These are phyloP conservation scores for Bombylius discolor DNA, from an alignment of 2,888 invertebrate species.

Conservation along the genomic window DNA sequence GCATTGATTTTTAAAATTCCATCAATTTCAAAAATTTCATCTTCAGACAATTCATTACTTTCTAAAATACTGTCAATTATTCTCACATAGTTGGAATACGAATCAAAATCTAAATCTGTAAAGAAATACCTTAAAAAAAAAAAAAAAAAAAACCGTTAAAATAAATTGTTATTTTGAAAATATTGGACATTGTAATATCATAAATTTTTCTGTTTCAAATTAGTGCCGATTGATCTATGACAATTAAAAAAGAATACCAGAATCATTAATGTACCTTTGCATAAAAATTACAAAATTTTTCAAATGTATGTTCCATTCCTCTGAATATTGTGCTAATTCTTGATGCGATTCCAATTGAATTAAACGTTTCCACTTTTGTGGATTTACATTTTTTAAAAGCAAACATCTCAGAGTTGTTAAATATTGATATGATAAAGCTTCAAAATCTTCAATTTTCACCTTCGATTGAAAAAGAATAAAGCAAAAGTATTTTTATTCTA, in stretches of 20 bases:
- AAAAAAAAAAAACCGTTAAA: constrained; percentile 33
- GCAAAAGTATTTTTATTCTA: no score
- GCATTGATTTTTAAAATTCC: constrained; percentile 73
- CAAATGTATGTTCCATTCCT: constrained; percentile 46
- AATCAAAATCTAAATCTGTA: no score
- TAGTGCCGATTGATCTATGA: no score
- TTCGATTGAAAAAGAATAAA: constrained; percentile 20
- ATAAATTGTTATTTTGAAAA: neutral
- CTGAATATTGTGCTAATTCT: constrained; percentile 45
- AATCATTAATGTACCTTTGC: constrained; percentile 22
- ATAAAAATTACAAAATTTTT: constrained; percentile 35
- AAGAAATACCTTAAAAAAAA: constrained; percentile 30
- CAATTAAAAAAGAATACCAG: no score
- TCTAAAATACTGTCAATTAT: constrained; percentile 51
- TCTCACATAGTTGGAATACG: no score
- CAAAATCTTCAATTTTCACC: constrained; percentile 54
- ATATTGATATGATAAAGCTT: constrained; percentile 56
- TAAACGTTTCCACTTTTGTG: constrained; percentile 49
- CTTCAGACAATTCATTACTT: constrained; percentile 47
- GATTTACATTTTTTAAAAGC: constrained; percentile 49
- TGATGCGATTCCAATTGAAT: constrained; percentile 53
- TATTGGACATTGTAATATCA: neutral
- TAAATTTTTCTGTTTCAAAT: no score
- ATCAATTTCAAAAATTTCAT: constrained; percentile 60
- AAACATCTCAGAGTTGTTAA: constrained; percentile 59